These are phyloP conservation scores for Hexactinellida sp. DNA, from an alignment of 37 sponge, comb jelly and placozoan species.

Conservation along the genomic window DNA sequence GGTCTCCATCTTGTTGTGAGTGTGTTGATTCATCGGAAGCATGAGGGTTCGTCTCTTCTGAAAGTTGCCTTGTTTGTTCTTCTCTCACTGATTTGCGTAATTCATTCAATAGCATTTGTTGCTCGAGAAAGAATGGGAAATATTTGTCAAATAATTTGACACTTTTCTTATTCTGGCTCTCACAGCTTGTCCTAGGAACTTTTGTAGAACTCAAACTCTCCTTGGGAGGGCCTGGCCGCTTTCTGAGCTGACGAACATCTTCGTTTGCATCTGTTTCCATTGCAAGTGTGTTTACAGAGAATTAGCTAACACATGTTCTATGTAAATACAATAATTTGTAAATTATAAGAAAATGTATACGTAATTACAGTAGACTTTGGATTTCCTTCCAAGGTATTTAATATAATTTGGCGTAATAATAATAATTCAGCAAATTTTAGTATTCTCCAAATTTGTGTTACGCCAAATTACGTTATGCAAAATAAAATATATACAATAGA, in stretches of 20 bases:
- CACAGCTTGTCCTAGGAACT: not conserved
- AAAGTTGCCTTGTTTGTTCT: too few species aligned
- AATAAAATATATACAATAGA: too few species aligned
- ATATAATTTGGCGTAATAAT: too few species aligned
- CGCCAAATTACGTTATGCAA: too few species aligned
- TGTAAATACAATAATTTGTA: not conserved
- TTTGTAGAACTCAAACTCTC: not conserved
- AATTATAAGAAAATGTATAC: not conserved
- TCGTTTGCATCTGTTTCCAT: not conserved
- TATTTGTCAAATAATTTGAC: not conserved
- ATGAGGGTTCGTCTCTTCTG: too few species aligned
- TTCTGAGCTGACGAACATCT: not conserved
- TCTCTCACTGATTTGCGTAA: not conserved
- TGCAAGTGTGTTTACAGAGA: not conserved
- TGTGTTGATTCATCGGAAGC: not conserved
- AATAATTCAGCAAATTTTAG: not conserved
- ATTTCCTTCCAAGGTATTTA: too few species aligned
- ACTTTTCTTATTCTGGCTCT: not conserved
- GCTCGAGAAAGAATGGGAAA: not conserved
- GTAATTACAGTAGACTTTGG: too few species aligned
- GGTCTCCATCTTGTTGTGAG: not conserved
- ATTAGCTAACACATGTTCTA: not conserved
- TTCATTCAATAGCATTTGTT: not conserved
- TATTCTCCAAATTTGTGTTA: not conserved
- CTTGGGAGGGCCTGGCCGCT: not conserved